These are phyloP conservation scores for Pteropus rufus DNA, from an alignment of 2,797 vertebrate species.

Conservation along the genomic window DNA sequence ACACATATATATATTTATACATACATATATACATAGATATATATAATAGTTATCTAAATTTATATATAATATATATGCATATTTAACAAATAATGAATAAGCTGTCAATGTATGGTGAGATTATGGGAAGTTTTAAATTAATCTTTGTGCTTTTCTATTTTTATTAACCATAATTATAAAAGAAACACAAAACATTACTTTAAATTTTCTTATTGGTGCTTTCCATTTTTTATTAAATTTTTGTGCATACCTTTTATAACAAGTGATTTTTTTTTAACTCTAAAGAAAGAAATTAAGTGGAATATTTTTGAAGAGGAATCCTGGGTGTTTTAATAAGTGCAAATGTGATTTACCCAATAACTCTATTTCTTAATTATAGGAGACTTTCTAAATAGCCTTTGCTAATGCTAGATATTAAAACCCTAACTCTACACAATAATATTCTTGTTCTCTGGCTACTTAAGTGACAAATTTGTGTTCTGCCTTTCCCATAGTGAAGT, in stretches of 20 bases:
- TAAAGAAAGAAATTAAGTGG: not conserved
- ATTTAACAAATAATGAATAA: not conserved
- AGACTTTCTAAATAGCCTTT: not conserved
- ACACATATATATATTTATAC: not conserved
- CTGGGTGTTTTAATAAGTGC: not conserved
- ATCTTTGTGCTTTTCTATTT: not conserved
- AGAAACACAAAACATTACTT: not conserved
- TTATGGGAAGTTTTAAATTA: not conserved
- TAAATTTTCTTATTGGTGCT: not conserved
- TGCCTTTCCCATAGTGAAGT: not conserved
- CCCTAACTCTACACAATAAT: not conserved
- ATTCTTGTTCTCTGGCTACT: not conserved
- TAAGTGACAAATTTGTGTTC: not conserved
- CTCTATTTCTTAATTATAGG: not conserved
- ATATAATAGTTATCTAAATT: not conserved
- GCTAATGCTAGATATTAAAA: not conserved
- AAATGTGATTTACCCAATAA: not conserved
- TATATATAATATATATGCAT: not conserved
- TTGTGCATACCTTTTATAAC: not conserved
- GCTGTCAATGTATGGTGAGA: not conserved
- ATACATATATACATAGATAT: not conserved
- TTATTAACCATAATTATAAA: not conserved
- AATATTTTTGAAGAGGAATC: not conserved
- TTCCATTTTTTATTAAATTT: not conserved
- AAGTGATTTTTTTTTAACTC: not conserved